Evolutionary conservation across 2,888 invertebrate species (phyloP).

Genomic region (Thyatira batis): DNA sequence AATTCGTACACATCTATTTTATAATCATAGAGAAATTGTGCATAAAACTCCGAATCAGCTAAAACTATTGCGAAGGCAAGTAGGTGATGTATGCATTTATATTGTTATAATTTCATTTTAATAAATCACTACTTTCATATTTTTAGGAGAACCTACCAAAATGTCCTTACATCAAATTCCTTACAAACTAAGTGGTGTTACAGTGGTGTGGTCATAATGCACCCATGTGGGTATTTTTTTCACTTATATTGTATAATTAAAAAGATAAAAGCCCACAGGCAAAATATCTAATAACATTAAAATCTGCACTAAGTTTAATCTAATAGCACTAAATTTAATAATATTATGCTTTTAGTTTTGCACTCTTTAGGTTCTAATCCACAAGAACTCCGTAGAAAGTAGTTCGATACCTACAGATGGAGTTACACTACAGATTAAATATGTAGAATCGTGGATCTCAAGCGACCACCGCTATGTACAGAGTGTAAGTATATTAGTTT

Average conservation of each 20-base stretch:
- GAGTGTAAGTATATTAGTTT: conserved; percentile 25
- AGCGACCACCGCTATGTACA: conserved; percentile 26
- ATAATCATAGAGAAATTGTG: conserved; percentile 63
- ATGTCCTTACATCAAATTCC: conserved; percentile 42
- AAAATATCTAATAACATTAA: conserved; percentile 52
- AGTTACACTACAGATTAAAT: conserved; percentile 54
- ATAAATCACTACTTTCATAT: conserved; percentile 53
- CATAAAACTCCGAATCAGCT: conserved; percentile 64
- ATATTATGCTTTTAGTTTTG: conserved; percentile 72
- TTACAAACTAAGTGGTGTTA: conserved; percentile 70
- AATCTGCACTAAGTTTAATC: conserved; percentile 57
- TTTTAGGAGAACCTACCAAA: conserved; percentile 44
- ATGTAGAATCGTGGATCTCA: conserved; percentile 52
- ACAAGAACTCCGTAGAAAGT: conserved; percentile 63
- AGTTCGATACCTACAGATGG: conserved; percentile 61
- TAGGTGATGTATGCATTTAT: conserved; percentile 71
- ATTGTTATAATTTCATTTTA: conserved; percentile 44
- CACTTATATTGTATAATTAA: conserved; percentile 43
- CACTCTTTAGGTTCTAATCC: conserved; percentile 48
- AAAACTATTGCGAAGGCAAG: conserved; percentile 76
- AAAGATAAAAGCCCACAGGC: conserved; percentile 45
- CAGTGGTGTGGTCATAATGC: conserved; percentile 58
- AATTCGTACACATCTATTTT: conserved; percentile 51
- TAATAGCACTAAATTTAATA: conserved; percentile 70
- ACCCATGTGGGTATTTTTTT: conserved; percentile 34